Base-by-base conservation (phyloP, 2,113 vertebrate genomes). In the Triplophysa tibetana region DNA sequence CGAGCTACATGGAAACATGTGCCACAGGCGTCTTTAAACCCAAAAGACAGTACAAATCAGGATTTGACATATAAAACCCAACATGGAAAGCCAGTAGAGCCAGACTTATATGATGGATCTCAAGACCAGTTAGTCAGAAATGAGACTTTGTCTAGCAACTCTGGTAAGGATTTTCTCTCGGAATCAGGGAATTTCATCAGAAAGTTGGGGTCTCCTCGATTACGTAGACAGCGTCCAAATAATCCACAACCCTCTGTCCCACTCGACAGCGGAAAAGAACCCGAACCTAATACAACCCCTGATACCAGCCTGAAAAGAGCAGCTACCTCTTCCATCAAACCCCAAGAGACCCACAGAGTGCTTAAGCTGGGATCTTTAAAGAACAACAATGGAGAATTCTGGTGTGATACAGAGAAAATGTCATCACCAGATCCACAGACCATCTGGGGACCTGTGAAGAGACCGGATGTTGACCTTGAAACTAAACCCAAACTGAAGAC, bases 321-420 rank as follows among this genome's bases (percentile, higher is more conserved):
- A 52, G 82, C 84, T 8, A 8, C 67, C 70, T 65, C 86, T 23
- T 64, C 69, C 16, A 19, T n/a, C 1, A 81, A 75, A 45, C 63
- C 48, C 17, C 69, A 77, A 6, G 61, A 87, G 38, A 83, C 88
- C 45, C 87, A 83, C 21, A 67, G 67, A 12, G 87, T 89, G 58
- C 83, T 92, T 1, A 92, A 88, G 26, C 78, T 91, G 70, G 73
- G 85, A 13, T 82, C 85, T 21, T 11, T 90, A 5, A 92, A 85
- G 64, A 77, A 72, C 1, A 91, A 85, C 76, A 74, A 80, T 67
- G 85, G 69, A 0, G 73, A 50, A 6, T 86, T 90, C 70, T 88
- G 85, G 87, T 62, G 78, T 21, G 60, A 61, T 17, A 4, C 81
- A 4, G 64, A 9, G 43, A 56, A 84, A 1, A 81, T 33, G 17